Percentiles rank a stretch among this genome's conserved stretches.
Conservation (phyloP, 2,797 vertebrate species). For the Columba guinea region DNA sequence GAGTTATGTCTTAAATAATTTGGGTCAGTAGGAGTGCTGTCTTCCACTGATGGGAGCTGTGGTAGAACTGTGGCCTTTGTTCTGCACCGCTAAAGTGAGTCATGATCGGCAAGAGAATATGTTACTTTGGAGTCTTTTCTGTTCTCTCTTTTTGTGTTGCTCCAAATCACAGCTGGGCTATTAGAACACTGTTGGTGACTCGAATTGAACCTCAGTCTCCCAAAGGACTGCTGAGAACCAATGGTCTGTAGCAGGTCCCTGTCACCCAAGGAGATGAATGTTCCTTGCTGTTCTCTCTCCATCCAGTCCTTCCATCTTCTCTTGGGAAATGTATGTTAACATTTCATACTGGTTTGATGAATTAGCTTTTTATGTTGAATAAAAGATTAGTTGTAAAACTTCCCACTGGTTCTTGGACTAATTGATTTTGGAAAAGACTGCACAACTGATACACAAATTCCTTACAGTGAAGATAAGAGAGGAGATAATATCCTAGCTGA, state of each 20-base stretch:
- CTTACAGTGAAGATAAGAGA: not conserved
- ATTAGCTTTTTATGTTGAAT: not conserved
- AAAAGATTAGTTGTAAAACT: not conserved
- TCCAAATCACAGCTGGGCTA: accelerated
- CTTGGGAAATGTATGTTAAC: not conserved
- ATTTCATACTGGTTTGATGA: not conserved
- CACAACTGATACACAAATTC: not conserved
- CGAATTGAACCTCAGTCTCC: not conserved
- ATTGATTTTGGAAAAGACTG: not conserved
- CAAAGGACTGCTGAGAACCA: not conserved
- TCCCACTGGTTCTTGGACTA: not conserved
- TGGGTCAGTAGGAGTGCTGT: not conserved
- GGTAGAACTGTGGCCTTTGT: not conserved
- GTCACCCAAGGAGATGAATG: not conserved
- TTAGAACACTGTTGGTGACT: not conserved
- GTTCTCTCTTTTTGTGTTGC: not conserved
- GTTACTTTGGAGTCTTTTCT: not conserved
- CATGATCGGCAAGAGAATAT: not conserved
- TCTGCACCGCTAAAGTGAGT: not conserved
- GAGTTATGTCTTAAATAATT: not conserved
- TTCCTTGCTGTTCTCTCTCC: not conserved
- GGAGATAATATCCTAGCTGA: not conserved
- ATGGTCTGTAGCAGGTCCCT: not conserved
- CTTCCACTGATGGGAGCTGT: not conserved
- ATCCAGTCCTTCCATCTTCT: not conserved